phyloP scores from a whole-genome alignment of 2,797 vertebrate genomes.

The Echiichthys vipera region DNA sequence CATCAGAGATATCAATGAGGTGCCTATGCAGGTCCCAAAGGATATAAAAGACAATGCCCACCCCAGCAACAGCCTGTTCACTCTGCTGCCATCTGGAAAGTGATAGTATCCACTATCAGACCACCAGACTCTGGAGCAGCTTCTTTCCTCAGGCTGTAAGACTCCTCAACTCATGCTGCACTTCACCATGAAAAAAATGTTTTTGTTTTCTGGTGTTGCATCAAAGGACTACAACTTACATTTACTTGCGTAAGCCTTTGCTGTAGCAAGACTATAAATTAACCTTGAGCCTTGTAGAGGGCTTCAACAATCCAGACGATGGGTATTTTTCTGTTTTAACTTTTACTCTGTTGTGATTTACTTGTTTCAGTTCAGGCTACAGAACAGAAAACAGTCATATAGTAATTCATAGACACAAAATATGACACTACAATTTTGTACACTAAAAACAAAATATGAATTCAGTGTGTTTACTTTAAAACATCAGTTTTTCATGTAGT shows the following conservation, averaged over 20 bases:
- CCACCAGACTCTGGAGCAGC: neutral
- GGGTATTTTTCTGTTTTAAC: neutral
- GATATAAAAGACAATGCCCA: no score
- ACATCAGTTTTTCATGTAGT: no score
- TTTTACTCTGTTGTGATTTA: no score
- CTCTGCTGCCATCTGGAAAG: neutral
- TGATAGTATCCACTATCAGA: neutral
- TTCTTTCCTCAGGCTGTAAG: neutral
- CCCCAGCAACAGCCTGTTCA: neutral
- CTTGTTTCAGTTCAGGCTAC: no score
- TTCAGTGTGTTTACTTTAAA: no score
- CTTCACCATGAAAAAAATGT: neutral
- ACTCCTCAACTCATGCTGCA: neutral
- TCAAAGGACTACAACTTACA: neutral
- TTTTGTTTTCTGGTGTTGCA: neutral
- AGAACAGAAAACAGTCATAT: no score
- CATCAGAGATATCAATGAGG: neutral
- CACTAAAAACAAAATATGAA: no score
- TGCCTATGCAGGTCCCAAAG: neutral
- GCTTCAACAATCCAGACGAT: neutral
- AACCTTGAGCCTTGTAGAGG: neutral
- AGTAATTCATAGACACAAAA: neutral
- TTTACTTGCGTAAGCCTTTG: neutral
- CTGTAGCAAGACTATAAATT: neutral
- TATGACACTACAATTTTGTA: conserved; percentile 1